Evolutionary conservation across 2,888 invertebrate genomes (phyloP).

Genomic region (Dynastes grantii): DNA sequence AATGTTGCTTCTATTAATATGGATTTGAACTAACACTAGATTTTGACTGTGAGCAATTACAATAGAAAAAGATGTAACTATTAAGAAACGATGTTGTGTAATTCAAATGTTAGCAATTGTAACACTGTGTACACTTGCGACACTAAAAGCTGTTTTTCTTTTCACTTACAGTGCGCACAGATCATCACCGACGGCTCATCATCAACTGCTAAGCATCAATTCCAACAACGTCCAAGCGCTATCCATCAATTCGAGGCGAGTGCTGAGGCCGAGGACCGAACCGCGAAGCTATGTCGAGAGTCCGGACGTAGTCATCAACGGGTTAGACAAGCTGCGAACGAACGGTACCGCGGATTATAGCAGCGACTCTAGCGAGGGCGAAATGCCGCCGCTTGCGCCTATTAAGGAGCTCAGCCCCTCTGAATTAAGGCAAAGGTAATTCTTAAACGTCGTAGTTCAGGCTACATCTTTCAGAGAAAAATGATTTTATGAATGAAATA

Average conservation of each 20-base stretch:
- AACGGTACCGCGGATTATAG: conserved; percentile 71
- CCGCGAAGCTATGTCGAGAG: conserved; percentile 89
- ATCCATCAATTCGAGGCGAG: conserved; percentile 72
- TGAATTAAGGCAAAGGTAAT: conserved; percentile 68
- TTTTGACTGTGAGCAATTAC: no score
- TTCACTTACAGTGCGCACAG: conserved; percentile 46
- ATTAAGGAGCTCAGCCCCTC: conserved; percentile 75
- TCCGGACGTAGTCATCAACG: conserved; percentile 75
- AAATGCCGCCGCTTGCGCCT: conserved; percentile 81
- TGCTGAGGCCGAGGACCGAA: conserved; percentile 87
- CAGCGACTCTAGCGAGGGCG: conserved; percentile 81
- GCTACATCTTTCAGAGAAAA: no score
- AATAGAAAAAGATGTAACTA: no score
- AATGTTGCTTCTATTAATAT: no score
- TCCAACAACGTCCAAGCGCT: conserved; percentile 45
- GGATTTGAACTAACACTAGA: no score
- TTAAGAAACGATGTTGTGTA: no score
- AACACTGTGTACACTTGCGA: no score
- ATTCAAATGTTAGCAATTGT: no score
- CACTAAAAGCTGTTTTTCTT: neutral
- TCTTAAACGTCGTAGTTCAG: neutral
- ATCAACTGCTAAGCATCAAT: conserved; percentile 36
- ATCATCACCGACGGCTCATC: conserved; percentile 42
- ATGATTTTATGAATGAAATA: no score
- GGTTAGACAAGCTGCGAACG: conserved; percentile 71